phyloP scores from a whole-genome alignment of 30 jellyfish, hydroid and myxozoan genomes.

The Nemopilema nomurai region DNA sequence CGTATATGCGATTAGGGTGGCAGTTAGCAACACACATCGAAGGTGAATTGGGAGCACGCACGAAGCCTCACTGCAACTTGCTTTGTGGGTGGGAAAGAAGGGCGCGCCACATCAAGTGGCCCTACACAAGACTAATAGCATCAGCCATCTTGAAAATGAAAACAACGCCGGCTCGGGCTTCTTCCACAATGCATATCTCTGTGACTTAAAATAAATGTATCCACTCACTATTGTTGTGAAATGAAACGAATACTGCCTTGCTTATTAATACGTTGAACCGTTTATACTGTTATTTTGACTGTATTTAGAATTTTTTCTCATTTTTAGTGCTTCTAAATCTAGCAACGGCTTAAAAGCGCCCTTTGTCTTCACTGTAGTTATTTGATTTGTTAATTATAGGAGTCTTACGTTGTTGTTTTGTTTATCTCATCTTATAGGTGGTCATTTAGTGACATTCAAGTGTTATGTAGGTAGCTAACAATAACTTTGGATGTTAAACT shows the following conservation, averaged over 20 bases:
- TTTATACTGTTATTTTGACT: not conserved
- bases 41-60: not conserved
- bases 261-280: not conserved
- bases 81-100: not conserved
- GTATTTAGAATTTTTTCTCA: not conserved
- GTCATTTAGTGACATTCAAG: not conserved
- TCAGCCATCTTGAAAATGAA: not conserved
- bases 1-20: not conserved
- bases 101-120: not conserved
- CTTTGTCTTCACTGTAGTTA: not conserved
- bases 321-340: not conserved
- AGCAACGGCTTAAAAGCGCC: not conserved
- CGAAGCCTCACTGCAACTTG: not conserved
- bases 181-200: not conserved
- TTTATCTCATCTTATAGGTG: not conserved
- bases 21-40: not conserved
- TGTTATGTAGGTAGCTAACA: not conserved
- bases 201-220: not conserved
- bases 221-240: not conserved
- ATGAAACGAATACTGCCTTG: not conserved
- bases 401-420: not conserved
- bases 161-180: not conserved
- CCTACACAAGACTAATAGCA: not conserved
- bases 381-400: not conserved
- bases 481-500: not conserved